phyloP scores from a whole-genome alignment of 2,888 invertebrate species.

The Brenthis daphne region DNA sequence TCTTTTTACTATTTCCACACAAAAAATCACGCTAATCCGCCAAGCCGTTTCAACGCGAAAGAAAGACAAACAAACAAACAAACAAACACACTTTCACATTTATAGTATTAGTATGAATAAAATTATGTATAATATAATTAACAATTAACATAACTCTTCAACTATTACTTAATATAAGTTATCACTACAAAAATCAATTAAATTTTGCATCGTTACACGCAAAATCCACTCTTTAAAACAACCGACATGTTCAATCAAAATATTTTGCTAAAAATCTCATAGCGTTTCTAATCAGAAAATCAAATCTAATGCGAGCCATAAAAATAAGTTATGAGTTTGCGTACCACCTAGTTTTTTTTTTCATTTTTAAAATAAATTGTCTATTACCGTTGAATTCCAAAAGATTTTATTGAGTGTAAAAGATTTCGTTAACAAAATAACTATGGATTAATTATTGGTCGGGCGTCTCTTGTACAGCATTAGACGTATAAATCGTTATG shows the following conservation, averaged over 20 bases:
- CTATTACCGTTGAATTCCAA: constrained; percentile 10
- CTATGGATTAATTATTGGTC: constrained; percentile 19
- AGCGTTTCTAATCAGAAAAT: constrained; percentile 29
- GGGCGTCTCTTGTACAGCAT: constrained; percentile 13
- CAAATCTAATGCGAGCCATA: constrained; percentile 30
- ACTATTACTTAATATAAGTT: too few species aligned
- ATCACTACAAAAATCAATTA: too few species aligned
- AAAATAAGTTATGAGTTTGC: constrained; percentile 34
- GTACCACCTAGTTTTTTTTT: constrained; percentile 29
- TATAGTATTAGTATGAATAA: too few species aligned
- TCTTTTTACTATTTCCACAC: too few species aligned
- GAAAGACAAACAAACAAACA: too few species aligned
- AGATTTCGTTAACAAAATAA: constrained; percentile 27
- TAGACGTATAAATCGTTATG: constrained; percentile 21
- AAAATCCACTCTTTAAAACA: too few species aligned
- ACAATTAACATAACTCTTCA: too few species aligned
- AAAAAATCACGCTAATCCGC: too few species aligned
- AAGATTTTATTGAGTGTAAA: constrained; percentile 26
- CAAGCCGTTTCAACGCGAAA: too few species aligned
- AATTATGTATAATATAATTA: too few species aligned
- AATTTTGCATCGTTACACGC: too few species aligned
- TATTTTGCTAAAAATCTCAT: constrained; percentile 19
- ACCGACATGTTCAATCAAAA: constrained; percentile 16
- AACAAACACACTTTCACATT: too few species aligned
- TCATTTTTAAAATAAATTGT: constrained; percentile 12